Conservation (phyloP, 1,140 invertebrate genomes). For the Leptinotarsa lineolata region DNA sequence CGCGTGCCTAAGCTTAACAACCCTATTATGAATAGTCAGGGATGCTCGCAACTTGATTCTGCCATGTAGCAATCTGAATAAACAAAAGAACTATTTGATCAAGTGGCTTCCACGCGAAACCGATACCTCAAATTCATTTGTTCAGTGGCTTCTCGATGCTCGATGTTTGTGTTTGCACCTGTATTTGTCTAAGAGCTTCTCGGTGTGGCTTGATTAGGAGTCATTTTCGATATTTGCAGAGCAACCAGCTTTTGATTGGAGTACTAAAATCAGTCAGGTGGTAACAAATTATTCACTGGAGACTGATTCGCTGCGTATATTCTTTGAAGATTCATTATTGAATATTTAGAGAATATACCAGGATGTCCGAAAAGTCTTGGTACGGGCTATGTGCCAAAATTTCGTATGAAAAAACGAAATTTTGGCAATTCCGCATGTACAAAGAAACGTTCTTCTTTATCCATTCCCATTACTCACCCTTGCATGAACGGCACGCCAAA, state of each 20-base stretch:
- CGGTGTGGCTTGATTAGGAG: neutral
- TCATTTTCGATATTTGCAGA: neutral
- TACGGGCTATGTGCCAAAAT: no score
- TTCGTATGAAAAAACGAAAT: no score
- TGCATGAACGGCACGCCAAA: no score
- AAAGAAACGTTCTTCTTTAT: no score
- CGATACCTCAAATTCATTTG: constrained; percentile 4
- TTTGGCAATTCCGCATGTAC: no score
- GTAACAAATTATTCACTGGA: no score
- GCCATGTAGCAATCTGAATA: constrained; percentile 29
- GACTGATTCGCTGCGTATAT: no score
- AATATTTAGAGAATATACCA: no score
- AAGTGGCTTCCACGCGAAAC: constrained; percentile 33
- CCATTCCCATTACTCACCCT: no score
- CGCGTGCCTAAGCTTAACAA: constrained; percentile 33
- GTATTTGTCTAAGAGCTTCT: constrained; percentile 35
- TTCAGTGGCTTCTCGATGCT: constrained; percentile 10
- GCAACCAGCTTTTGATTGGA: neutral
- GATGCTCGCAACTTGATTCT: constrained; percentile 17
- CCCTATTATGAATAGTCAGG: constrained; percentile 4
- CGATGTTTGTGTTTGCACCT: constrained; percentile 33
- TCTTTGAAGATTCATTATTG: no score
- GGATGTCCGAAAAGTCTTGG: no score
- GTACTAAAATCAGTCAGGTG: no score
- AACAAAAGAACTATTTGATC: constrained; percentile 36